Evolutionary conservation across 2,888 invertebrate species (phyloP).

Genomic region (Eristalinus sepulchralis): DNA sequence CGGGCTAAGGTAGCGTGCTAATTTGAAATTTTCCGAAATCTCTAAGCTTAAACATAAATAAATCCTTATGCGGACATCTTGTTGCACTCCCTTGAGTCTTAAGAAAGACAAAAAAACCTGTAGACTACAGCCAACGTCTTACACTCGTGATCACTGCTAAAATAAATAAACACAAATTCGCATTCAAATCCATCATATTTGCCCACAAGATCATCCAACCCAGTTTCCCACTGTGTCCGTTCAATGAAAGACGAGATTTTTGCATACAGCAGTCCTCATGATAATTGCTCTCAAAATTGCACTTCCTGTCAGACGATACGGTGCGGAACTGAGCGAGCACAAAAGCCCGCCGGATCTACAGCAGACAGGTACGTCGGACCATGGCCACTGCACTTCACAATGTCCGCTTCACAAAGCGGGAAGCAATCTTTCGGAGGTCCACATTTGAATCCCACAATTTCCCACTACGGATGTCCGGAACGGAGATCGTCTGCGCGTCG

Average conservation of each 20-base stretch:
- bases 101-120: too few species aligned
- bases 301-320: constrained; percentile 48
- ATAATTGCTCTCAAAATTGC: constrained; percentile 13
- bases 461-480: constrained; percentile 63
- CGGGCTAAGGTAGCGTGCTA: too few species aligned
- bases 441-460: constrained; percentile 29
- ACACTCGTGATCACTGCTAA: too few species aligned
- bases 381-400: background rate
- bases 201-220: background rate
- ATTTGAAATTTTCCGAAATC: too few species aligned
- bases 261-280: background rate
- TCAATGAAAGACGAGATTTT: background rate
- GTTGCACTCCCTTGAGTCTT: too few species aligned
- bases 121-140: too few species aligned
- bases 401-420: background rate
- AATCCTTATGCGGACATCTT: too few species aligned
- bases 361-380: constrained; percentile 30
- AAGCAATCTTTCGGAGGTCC: background rate
- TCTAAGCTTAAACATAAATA: too few species aligned
- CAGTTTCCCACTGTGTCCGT: background rate
- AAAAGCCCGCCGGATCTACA: constrained; percentile 15
- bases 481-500: constrained; percentile 14
- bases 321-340: background rate
- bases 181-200: background rate
- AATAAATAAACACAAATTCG: too few species aligned